These are phyloP conservation scores for Sclerurus mexicanus DNA, from an alignment of 2,113 vertebrate species.

Conservation along the genomic window DNA sequence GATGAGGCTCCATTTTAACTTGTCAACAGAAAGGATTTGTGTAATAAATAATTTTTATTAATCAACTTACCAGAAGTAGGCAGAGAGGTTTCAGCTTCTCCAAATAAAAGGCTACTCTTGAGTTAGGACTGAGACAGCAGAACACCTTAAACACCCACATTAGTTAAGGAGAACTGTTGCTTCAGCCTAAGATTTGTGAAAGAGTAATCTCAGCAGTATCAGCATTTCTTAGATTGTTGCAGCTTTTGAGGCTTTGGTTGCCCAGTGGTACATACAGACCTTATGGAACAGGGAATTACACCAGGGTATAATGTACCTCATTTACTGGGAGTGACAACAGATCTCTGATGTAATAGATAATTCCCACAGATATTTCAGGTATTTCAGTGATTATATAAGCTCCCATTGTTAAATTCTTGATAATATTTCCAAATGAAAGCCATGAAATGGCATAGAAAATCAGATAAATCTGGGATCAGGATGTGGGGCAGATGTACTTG, in stretches of 20 bases:
- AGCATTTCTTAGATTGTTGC: neutral
- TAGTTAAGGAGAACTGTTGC: neutral
- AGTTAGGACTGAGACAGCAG: neutral
- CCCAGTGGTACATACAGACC: neutral
- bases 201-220: neutral
- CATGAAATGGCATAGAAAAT: neutral
- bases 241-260: neutral
- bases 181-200: neutral
- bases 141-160: neutral
- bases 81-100: constrained; percentile 48
- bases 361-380: neutral
- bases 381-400: neutral
- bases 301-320: neutral
- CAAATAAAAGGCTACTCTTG: constrained; percentile 10
- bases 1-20: constrained; percentile 85
- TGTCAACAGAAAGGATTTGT: constrained; percentile 82
- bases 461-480: neutral
- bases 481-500: neutral
- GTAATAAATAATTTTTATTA: constrained; percentile 91
- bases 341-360: neutral
- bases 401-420: neutral
- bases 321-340: neutral
- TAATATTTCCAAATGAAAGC: neutral
- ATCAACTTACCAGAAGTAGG: constrained; percentile 75
- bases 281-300: neutral